phyloP scores from a whole-genome alignment of 2,113 vertebrate species.

The Myotis brandtii region DNA sequence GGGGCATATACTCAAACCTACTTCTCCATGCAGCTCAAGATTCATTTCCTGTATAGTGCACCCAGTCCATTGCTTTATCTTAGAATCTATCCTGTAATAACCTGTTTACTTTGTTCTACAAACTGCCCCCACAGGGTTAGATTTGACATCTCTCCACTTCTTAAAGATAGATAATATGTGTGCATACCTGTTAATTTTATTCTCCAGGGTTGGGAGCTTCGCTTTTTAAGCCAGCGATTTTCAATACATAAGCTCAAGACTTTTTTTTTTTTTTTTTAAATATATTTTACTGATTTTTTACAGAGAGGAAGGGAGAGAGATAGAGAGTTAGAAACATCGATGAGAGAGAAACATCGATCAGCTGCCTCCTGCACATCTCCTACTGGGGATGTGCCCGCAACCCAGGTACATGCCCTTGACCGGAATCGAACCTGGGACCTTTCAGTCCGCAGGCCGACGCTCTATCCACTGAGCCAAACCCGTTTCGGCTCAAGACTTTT shows the following conservation, averaged over 20 bases:
- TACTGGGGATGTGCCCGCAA: too few relatives aligned
- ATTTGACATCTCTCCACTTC: slow-evolving; percentile 30
- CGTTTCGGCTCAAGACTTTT: background rate
- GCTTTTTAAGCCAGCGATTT: slow-evolving; percentile 58
- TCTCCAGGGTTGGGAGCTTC: slow-evolving; percentile 53
- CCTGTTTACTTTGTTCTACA: background rate
- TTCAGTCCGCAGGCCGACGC: too few relatives aligned
- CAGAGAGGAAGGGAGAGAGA: too few relatives aligned
- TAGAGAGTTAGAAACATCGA: too few relatives aligned
- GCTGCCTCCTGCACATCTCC: too few relatives aligned
- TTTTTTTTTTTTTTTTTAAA: too few relatives aligned
- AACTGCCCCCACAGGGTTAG: background rate
- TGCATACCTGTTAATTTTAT: slow-evolving; percentile 23
- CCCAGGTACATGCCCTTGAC: too few relatives aligned
- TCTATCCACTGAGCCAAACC: too few relatives aligned
- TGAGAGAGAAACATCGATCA: too few relatives aligned
- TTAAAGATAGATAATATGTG: background rate
- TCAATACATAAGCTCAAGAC: background rate
- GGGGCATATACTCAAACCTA: background rate
- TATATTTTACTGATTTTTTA: too few relatives aligned
- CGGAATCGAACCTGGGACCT: too few relatives aligned
- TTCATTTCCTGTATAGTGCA: slow-evolving; percentile 16
- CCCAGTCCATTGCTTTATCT: background rate
- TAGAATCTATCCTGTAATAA: slow-evolving; percentile 20
- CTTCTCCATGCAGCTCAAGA: slow-evolving; percentile 10